Base-by-base conservation (phyloP, 2,797 vertebrate species). In the Notolepis coatsorum region DNA sequence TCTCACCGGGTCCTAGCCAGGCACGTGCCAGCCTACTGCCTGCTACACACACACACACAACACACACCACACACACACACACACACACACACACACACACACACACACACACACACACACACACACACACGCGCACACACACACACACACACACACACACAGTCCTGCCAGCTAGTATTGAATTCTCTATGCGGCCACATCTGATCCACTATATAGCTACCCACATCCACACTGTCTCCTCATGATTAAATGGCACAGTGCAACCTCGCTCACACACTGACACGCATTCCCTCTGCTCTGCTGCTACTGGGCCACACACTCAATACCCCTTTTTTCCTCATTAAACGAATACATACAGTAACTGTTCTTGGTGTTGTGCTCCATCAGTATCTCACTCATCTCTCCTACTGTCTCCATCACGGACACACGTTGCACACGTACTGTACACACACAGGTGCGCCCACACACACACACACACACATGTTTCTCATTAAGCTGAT, bases 161-260 rank as follows among this genome's bases (percentile, higher is more conserved):
- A 6, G 7, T 10, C 9, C 7, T 52, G 65, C 33, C 67, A 67
- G 52, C 33, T 17, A 54, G 41, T 77, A 62, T 61, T 73, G 68
- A 68, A 64, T 64, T 70, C 65, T 75, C 67, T 63, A 31, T 69
- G 55, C 60, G 45, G 71, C 49, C 46, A 68, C 41, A 68, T 70
- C 35, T 46, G 64, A 84, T 77, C 43, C 54, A 51, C 47, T 75
- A 61, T 62, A 58, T 54, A 48, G 48, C 75, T 81, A 77, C 68
- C 81, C 56, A 80, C 70, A 75, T 78, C 55, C 49, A 71, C 53
- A 55, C n/a, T n/a, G 57, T 33, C 56, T 74, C 56, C 59, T 57
- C 10, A 46, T 73, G 74, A 77, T 72, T 63, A 51, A 68, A 70
- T 64, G 53, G 25, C 68, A 33, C 65, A 68, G 41, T 50, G 25